Base-by-base conservation (phyloP, 2,797 vertebrate species). In the Malurus leucopterus region DNA sequence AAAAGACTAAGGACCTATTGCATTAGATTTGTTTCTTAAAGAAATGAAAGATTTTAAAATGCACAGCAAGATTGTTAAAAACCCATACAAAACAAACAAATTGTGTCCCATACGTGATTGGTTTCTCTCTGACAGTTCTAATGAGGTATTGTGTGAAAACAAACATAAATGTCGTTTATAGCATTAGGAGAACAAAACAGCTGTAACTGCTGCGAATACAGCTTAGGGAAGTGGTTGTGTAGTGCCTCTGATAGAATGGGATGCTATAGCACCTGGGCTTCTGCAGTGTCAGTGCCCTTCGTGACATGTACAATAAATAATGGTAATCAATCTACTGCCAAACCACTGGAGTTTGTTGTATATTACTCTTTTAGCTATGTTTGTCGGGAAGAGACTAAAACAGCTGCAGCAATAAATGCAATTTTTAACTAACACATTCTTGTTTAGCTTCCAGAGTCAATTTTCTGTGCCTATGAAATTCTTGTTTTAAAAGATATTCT, bases 111-210 rank as follows among this genome's bases (percentile, higher is more conserved):
- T 32, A 64, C 76, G 38, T 53, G 26, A 67, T 4, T 88, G 38
- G 58, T 90, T 90, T 85, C 32, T 84, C 73, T 93, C 76, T 29
- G n/a, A 38, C 81, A 92, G 63, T 87, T 62, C 63, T 85, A 75
- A 91, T 90, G 62, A 80, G 20, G 12, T n/a, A 75, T 64, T 83
- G 84, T 11, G 5, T 73, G 62, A 67, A 91, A 95, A 91, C 54
- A 90, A 77, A 69, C 15, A 8, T n/a, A 64, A 86, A 55, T 75
- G 38, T 64, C 7, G 13, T 67, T 89, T 47, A 59, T 72, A 57
- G 62, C 63, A 36, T 50, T 78, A 77, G 55, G 62, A 69, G 84
- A 84, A 17, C 38, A 63, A 63, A 68, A 68, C 44, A 77, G 27
- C 49, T 89, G 30, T 86, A 83, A 71, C 57, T 94, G 71, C 62